Evolutionary conservation across 2,888 invertebrate genomes (phyloP), one percentile per base, ranked within the genome.

Genomic region (Agriotes lineatus): DNA sequence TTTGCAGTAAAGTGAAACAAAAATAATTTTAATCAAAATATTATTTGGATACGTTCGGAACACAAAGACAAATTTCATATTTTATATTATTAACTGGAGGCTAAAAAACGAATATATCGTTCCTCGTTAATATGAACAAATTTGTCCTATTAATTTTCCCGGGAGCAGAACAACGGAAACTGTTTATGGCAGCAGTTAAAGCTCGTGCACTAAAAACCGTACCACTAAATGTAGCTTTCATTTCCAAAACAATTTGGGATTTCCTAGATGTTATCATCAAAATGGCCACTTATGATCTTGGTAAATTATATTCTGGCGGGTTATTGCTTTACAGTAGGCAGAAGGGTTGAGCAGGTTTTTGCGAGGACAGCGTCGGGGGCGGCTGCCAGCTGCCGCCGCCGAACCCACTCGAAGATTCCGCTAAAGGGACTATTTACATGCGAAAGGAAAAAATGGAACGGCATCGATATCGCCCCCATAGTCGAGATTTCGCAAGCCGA

Each of bases 351-450:
- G 48, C 42, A 59, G 59, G 58, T 67, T 70, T 66, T 70, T 70
- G 63, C 57, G 67, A 63, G 63, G 67, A 54, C 67, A 67, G 70
- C 58, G 59, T 65, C 57, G 58, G 45, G 58, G 65, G 20, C 45
- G 50, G 56, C 25, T 58, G 56, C 70, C 70, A 70, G 62, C 62
- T 70, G 70, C 48, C 63, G 48, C 67, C 54, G 48, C 58, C 33
- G 63, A 52, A 52, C 33, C 52, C 39, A 39, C 67, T 37, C 54
- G 59, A 58, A 70, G 63, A 67, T 67, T 64, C 45, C 54, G 66
- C 52, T 59, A 66, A 70, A 63, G 63, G 67, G 60, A 45, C 67
- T 67, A 70, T 70, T 70, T 70, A 70, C 70, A 70, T 70, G 63
- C 66, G 59, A 67, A 66, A 50, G 57, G 58, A 67, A 65, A n/a